Base-by-base conservation (phyloP, 2,113 vertebrate genomes). In the Cyanoderma ruficeps region DNA sequence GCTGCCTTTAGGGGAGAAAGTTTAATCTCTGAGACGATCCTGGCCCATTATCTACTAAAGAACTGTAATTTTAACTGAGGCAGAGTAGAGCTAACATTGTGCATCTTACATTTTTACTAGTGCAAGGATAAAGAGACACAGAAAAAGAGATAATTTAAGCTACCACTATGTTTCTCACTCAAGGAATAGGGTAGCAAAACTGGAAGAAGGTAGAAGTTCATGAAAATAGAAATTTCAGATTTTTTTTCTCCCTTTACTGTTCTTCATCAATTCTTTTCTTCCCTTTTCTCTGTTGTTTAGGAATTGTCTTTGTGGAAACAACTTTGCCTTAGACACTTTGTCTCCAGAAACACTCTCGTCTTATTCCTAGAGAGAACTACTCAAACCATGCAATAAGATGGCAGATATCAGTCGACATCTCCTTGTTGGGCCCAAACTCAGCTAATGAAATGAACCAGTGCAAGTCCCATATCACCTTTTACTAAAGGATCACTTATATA, bases 371-470 rank as follows among this genome's bases (percentile, higher is more conserved):
- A 50, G 23, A 70, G 2, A 75, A 22, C 35, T 44, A 46, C 23
- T 78, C 30, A 2, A 77, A 41, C 6, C 13, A 31, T 0, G 0
- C 13, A 44, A 11, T 30, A 57, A 44, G 3, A 31, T 15, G 31
- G 10, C 47, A 72, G 5, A 11, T 33, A 28, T 27, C 15, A 37
- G 27, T 10, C 47, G 49, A 18, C 4, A n/a, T 33, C 64, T 67
- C 15, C 50, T 53, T 41, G 8, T 6, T 59, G n/a, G 17, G 9
- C 30, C 24, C 57, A 78, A 60, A 59, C 15, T 63, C 74, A 19
- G 14, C n/a, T 61, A 59, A 75, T 49, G 15, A 72, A 80, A 56
- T 35, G 24, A 87, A 28, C 11, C 6, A 72, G 13, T 28, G 24
- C 17, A 59, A 70, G 10, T 11, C 49, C 11, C 9, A 9, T 7